Evolutionary conservation across 2,888 invertebrate species (phyloP).

Genomic region (Dinocampus coccinellae): DNA sequence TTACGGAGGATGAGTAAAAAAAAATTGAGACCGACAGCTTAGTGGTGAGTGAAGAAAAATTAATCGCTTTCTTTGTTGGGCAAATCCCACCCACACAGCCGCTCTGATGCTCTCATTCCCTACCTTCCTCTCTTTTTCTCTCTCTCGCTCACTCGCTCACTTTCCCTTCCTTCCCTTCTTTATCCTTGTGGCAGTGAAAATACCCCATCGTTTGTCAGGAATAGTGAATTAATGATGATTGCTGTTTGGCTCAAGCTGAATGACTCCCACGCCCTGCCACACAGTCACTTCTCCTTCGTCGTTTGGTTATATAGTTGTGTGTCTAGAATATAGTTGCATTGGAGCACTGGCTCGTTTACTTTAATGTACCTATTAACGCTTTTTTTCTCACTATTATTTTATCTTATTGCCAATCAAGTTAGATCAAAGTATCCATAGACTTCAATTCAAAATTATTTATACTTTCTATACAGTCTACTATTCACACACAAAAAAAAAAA

Average conservation of each 20-base stretch:
- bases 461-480: neutral
- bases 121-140: no score
- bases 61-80: constrained; percentile 63
- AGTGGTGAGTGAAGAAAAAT: constrained; percentile 57
- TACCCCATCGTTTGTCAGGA: constrained; percentile 65
- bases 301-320: constrained; percentile 22
- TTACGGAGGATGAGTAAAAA: constrained; percentile 28
- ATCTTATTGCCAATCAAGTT: neutral
- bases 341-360: constrained; percentile 56
- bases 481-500: neutral
- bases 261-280: constrained; percentile 51
- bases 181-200: constrained; percentile 60
- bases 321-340: neutral
- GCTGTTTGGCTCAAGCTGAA: constrained; percentile 56
- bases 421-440: neutral
- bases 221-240: constrained; percentile 67
- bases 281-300: constrained; percentile 43
- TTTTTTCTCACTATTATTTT: constrained; percentile 37
- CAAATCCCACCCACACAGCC: constrained; percentile 56
- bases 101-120: no score
- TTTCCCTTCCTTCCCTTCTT: constrained; percentile 48
- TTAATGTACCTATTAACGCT: constrained; percentile 61
- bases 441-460: neutral
- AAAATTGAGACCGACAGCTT: constrained; percentile 31
- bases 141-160: no score